These are phyloP conservation scores for Mimas tiliae DNA, from an alignment of 2,888 invertebrate genomes.

Conservation along the genomic window DNA sequence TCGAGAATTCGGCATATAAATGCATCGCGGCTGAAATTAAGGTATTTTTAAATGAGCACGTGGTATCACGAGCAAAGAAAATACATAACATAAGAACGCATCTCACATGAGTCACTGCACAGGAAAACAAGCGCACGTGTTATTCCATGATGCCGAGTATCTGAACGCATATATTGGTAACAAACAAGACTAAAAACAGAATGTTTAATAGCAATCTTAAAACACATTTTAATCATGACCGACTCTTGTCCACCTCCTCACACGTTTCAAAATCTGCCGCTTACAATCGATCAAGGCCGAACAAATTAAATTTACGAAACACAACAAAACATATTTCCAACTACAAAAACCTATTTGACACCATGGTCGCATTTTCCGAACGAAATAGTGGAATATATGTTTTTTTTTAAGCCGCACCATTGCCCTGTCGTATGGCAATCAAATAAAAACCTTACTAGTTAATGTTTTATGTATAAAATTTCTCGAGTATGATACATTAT, in stretches of 20 bases:
- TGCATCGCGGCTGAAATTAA: conserved; percentile 1
- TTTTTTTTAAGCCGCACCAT: conserved; percentile 53
- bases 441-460: conserved; percentile 81
- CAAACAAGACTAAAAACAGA: neutral
- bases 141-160: conserved; percentile 22
- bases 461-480: conserved; percentile 80
- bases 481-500: conserved; percentile 69
- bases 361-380: conserved; percentile 44
- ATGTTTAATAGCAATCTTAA: neutral
- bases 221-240: neutral
- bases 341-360: conserved; percentile 19
- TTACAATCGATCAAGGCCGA: conserved; percentile 49
- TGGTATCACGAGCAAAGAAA: conserved; percentile 12
- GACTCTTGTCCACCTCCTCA: conserved; percentile 12
- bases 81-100: conserved; percentile 10
- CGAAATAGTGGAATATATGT: conserved; percentile 49
- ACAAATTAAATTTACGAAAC: conserved; percentile 53
- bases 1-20: neutral
- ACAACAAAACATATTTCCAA: conserved; percentile 47
- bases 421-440: conserved; percentile 72
- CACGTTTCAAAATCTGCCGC: conserved; percentile 21
- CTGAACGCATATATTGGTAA: conserved; percentile 25
- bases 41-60: conserved; percentile 18
- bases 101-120: conserved; percentile 12
- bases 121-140: conserved; percentile 23